Evolutionary conservation across 1,140 invertebrate species (phyloP), one percentile per base, ranked within the genome.

Genomic region (Apis laboriosa): DNA sequence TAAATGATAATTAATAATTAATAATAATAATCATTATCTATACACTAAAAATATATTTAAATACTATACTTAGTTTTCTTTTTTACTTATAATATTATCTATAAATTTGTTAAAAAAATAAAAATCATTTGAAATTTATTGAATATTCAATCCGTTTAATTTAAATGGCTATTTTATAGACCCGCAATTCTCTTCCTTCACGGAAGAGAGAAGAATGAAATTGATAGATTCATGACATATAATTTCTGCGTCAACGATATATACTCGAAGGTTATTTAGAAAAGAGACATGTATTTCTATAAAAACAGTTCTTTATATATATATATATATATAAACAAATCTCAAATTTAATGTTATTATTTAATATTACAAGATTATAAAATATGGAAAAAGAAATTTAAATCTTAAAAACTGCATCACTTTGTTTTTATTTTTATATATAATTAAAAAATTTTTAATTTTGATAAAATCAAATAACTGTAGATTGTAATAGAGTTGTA

Each of bases 241-340:
- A 81, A 88, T 88, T 88, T 87, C 61, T 51, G 60, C 74, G 68
- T 86, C 73, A 58, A 81, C 84, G 75, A 76, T 72, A 72, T 71
- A 28, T 63, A 68, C 80, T 61, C 60, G 77, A 81, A 86, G 67
- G 56, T 85, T 85, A 77, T 58, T n/a, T 5, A 21, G 66, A 61
- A 53, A 34, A 72, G 34, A 56, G 11, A n/a, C 63, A 43, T 55
- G 51, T 19, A 49, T 72, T 67, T 77, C 61, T 49, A 21, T 19
- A 51, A 77, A 9, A 13, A 72, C 9, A 60, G 11, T 85, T 68
- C 58, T 49, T 8, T n/a, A 8, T 66, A 19, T 24, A 0, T 24
- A 24, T 24, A 0, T 24, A 24, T 61, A 12, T 19, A 49, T 17
- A 28, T 19, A 53, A 9, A 56, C 28, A 8, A 9, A 21, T 56